Conservation (phyloP, 1,140 invertebrate genomes). For the Coenobita brevimanus region DNA sequence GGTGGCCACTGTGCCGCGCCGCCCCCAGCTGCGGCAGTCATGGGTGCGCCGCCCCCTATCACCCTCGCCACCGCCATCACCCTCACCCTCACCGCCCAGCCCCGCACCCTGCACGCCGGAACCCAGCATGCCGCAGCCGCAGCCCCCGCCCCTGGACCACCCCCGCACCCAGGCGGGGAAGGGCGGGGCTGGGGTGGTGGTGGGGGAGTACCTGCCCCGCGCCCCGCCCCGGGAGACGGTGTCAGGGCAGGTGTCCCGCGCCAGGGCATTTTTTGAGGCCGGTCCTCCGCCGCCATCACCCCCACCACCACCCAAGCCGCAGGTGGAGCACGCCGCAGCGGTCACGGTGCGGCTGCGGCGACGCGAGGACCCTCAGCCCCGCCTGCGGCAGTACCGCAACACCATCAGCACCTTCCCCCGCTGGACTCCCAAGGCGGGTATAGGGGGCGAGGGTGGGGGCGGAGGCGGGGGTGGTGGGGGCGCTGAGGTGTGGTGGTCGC, state of each 20-base stretch:
- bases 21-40: constrained; percentile 25
- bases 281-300: neutral
- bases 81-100: neutral
- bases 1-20: constrained; percentile 34
- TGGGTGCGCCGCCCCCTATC: constrained; percentile 13
- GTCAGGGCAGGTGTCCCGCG: constrained; percentile 13
- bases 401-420: constrained; percentile 28
- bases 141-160: too few relatives aligned
- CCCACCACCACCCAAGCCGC: neutral
- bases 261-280: constrained; percentile 41
- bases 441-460: neutral
- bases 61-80: neutral
- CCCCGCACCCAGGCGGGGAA: too few relatives aligned
- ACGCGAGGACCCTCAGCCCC: neutral
- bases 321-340: neutral
- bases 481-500: neutral
- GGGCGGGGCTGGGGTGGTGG: too few relatives aligned
- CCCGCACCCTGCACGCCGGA: neutral
- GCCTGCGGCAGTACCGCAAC: constrained; percentile 9
- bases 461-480: too few relatives aligned
- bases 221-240: neutral
- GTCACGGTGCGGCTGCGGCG: constrained; percentile 12
- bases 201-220: neutral
- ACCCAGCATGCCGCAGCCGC: too few relatives aligned
- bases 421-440: neutral